Evolutionary conservation across 2,113 vertebrate genomes (phyloP).

Genomic region (Eulemur rufifrons): DNA sequence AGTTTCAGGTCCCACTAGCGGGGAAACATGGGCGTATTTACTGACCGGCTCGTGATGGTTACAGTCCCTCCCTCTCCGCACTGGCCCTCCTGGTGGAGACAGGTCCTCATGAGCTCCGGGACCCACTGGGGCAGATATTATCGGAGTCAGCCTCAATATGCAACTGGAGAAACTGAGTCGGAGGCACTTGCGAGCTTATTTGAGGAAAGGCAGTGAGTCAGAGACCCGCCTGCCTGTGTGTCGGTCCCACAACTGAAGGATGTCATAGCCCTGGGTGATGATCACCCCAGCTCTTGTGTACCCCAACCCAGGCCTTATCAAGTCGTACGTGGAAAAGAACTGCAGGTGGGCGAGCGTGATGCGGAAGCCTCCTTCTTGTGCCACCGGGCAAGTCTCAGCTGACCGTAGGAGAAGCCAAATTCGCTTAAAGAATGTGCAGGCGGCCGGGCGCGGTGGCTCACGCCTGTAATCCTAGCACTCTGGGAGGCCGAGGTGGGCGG

Average conservation of each 20-base stretch:
- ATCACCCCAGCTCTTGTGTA: fast-evolving
- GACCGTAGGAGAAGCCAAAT: neutral
- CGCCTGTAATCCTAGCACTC: no score
- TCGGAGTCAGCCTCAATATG: neutral
- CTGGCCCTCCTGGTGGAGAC: neutral
- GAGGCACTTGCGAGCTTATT: neutral
- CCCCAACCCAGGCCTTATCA: neutral
- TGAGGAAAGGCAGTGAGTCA: neutral
- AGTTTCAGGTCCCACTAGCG: neutral
- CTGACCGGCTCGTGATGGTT: neutral
- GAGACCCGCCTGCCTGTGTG: neutral
- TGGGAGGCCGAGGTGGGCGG: no score
- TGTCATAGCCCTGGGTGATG: neutral
- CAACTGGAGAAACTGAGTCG: neutral
- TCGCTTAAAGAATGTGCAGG: neutral
- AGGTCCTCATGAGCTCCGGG: neutral
- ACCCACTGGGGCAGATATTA: neutral
- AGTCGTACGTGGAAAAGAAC: neutral
- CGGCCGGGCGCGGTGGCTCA: no score
- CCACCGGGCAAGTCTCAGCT: neutral
- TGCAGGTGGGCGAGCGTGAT: fast-evolving
- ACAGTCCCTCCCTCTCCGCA: neutral
- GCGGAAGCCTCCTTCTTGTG: neutral
- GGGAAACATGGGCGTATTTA: neutral
- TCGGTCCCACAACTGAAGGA: neutral